Conservation (phyloP, 2,113 vertebrate genomes). For the Crocuta crocuta region DNA sequence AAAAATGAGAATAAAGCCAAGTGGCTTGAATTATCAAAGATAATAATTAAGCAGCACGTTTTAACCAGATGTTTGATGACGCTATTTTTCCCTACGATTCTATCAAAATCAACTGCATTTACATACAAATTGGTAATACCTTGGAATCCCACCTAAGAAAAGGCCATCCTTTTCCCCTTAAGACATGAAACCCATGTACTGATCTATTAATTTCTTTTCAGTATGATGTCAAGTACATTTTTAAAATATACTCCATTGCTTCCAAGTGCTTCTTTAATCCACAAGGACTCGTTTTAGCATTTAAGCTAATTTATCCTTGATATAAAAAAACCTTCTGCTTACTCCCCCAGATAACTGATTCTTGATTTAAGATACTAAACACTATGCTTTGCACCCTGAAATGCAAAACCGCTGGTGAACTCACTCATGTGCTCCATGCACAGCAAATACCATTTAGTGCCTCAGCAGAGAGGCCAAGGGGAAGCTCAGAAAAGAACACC, state of each 20-base stretch:
- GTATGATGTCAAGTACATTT: conserved; percentile 55
- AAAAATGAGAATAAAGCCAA: neutral
- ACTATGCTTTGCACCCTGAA: neutral
- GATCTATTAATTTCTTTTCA: conserved; percentile 62
- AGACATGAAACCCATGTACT: neutral
- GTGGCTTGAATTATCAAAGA: neutral
- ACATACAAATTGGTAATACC: conserved; percentile 56
- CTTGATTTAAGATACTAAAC: conserved; percentile 67
- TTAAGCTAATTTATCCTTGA: conserved; percentile 67
- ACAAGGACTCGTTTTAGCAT: conserved; percentile 54
- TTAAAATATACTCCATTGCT: conserved; percentile 35
- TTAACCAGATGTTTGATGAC: conserved; percentile 40
- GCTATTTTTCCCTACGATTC: neutral
- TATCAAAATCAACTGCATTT: conserved; percentile 30
- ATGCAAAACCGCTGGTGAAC: conserved; percentile 28
- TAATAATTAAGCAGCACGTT: neutral
- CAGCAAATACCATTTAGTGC: neutral
- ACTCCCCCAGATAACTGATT: conserved; percentile 61
- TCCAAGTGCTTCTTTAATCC: conserved; percentile 66
- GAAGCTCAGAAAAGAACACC: neutral
- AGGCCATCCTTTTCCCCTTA: conserved; percentile 13
- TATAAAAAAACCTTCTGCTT: conserved; percentile 40
- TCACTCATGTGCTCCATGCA: neutral
- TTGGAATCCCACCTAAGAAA: conserved; percentile 30
- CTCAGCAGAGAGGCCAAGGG: neutral